Evolutionary conservation across 2,113 vertebrate genomes (phyloP).

Genomic region (Callipepla squamata): DNA sequence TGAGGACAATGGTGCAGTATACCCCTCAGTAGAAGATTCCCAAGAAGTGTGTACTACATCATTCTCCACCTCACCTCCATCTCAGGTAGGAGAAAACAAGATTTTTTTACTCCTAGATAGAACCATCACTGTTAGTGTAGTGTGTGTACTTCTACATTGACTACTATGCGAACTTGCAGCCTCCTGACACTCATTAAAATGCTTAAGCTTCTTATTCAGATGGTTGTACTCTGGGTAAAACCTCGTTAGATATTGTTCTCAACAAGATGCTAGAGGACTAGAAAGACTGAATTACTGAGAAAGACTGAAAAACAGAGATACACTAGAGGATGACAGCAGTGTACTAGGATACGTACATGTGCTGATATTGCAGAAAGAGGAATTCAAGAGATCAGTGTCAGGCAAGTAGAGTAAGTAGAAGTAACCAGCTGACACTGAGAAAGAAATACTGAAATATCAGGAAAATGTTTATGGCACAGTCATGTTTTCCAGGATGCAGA

Average conservation of each 20-base stretch:
- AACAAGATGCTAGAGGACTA: background rate
- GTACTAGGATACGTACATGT: background rate
- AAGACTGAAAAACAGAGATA: background rate
- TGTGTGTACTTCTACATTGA: background rate
- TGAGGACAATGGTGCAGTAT: constrained; percentile 84
- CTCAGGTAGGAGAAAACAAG: constrained; percentile 84
- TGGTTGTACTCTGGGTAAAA: background rate
- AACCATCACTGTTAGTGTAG: background rate
- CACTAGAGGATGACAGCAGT: background rate
- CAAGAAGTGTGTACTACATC: constrained; percentile 98
- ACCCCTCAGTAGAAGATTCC: constrained; percentile 92
- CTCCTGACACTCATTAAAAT: background rate
- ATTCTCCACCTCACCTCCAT: constrained; percentile 98
- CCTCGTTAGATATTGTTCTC: background rate
- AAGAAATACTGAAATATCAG: background rate
- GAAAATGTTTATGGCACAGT: background rate
- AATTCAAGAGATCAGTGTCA: background rate
- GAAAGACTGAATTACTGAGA: background rate
- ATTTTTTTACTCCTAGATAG: background rate
- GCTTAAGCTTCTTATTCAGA: background rate
- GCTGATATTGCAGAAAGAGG: background rate
- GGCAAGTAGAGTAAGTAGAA: background rate
- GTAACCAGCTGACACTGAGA: background rate
- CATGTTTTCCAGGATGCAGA: background rate
- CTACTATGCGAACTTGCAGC: background rate